Evolutionary conservation across 2,797 vertebrate species (phyloP).

Genomic region (Eospalax fontanierii): DNA sequence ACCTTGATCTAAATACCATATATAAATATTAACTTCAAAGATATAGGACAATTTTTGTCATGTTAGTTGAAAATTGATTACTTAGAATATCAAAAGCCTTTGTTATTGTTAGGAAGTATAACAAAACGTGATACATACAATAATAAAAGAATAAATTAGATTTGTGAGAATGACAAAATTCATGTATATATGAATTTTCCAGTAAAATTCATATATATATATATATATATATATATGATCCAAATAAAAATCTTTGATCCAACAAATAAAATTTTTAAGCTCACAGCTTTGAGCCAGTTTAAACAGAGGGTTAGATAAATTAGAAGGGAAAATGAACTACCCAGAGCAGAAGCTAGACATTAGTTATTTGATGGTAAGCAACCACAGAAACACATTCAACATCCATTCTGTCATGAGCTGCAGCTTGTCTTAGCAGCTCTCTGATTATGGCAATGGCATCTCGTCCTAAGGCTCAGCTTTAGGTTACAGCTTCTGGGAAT

Average conservation of each 20-base stretch:
- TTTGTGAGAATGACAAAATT: background rate
- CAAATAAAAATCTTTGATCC: constrained; percentile 13
- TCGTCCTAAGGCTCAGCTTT: background rate
- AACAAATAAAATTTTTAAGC: background rate
- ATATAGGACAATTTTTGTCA: background rate
- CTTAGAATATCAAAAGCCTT: constrained; percentile 15
- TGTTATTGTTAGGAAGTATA: background rate
- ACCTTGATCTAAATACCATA: background rate
- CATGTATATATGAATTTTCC: no score
- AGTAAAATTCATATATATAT: background rate
- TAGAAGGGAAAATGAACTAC: background rate
- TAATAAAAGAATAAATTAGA: background rate
- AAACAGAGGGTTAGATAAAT: background rate
- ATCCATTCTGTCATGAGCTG: background rate
- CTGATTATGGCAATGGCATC: background rate
- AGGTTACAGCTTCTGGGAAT: background rate
- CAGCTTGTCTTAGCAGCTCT: background rate
- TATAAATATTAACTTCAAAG: constrained; percentile 51
- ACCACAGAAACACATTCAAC: background rate
- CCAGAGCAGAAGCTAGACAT: background rate
- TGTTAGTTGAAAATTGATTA: constrained; percentile 23
- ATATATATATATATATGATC: background rate
- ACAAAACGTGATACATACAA: background rate
- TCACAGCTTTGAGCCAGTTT: background rate
- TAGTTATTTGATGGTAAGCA: background rate